These are phyloP conservation scores for Drosophila diplacantha DNA, from an alignment of 2,888 invertebrate genomes.

Conservation along the genomic window DNA sequence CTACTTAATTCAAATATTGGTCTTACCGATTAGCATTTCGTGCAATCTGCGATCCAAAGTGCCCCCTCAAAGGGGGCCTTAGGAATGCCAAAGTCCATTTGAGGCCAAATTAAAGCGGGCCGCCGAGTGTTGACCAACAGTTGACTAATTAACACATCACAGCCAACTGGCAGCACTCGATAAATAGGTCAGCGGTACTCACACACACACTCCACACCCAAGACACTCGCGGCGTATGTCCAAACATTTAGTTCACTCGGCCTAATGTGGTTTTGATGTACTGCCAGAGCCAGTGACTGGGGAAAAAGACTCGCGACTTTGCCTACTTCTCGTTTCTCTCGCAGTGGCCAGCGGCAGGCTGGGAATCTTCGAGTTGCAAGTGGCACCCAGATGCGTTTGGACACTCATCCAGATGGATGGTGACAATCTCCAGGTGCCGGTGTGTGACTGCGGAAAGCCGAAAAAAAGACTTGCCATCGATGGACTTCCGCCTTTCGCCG, in stretches of 20 bases:
- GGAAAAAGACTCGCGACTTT: neutral
- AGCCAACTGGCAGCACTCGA: slow-evolving; percentile 32
- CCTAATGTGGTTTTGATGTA: slow-evolving; percentile 67
- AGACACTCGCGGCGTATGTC: neutral
- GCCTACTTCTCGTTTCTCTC: slow-evolving; percentile 2
- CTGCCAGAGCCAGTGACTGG: slow-evolving; percentile 27
- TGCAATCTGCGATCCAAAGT: neutral
- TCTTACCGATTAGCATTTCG: neutral
- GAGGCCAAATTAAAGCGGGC: slow-evolving; percentile 10
- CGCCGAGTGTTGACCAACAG: slow-evolving; percentile 49
- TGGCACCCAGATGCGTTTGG: slow-evolving; percentile 5
- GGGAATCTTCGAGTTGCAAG: slow-evolving; percentile 3
- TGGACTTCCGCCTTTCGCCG: slow-evolving; percentile 64
- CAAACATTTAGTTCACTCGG: slow-evolving; percentile 29
- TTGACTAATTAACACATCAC: slow-evolving; percentile 65
- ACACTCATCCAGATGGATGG: slow-evolving; percentile 43
- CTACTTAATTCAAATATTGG: neutral
- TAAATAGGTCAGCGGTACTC: slow-evolving; percentile 53
- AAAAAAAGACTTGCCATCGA: slow-evolving; percentile 7
- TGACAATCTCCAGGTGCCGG: slow-evolving; percentile 44
- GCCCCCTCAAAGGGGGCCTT: neutral
- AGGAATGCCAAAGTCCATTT: slow-evolving; percentile 1
- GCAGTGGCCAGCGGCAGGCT: slow-evolving; percentile 21
- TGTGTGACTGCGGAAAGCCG: slow-evolving; percentile 14
- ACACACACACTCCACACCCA: slow-evolving; percentile 7